Evolutionary conservation across 2,888 invertebrate species (phyloP), one percentile per base, ranked within the genome.

Genomic region (Heliconius hortense): DNA sequence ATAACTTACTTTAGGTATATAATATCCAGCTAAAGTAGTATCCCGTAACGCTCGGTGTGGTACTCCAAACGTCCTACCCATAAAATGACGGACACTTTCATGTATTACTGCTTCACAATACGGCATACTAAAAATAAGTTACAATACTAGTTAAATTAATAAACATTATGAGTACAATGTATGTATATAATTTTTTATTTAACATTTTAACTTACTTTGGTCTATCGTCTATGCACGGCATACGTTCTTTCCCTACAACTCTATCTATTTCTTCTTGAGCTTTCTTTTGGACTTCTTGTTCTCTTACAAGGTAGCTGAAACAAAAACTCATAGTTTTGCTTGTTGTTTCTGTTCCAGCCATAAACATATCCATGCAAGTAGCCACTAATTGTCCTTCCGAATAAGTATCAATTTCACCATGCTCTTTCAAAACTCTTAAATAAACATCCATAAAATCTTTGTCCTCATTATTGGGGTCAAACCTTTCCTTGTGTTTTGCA

Each of bases 261-360:
- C 94, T 88, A 83, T 97, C 97, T 68, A 98, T 96, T 90, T 98
- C 97, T 73, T 95, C 95, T 82, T 96, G 97, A 0, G 97, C 97
- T 83, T 96, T 96, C 80, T 88, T 94, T 84, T 97, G 97, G 0
- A 97, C 95, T 2, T 96, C 94, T 28, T 96, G 97, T 82, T 96
- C 95, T 26, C 96, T 90, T 8, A 97, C 94, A 81, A 98, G 86
- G 84, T 97, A 96, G 80, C 97, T 93, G 82, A 97, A 97, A 76
- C 96, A 95, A 84, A 97, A 97, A 43, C 96, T 96, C 83, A 97
- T 91, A 53, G 96, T 96, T 86, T 97, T 97, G 72, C 96, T 96
- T 0, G 97, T 97, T 0, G 98, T 98, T 89, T 98, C 98, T 0
- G 97, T 97, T 0, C 97, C 98, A 31, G 97, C 98, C 94, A 97